Base-by-base conservation (phyloP, 2,888 invertebrate species). In the Busseola fusca region DNA sequence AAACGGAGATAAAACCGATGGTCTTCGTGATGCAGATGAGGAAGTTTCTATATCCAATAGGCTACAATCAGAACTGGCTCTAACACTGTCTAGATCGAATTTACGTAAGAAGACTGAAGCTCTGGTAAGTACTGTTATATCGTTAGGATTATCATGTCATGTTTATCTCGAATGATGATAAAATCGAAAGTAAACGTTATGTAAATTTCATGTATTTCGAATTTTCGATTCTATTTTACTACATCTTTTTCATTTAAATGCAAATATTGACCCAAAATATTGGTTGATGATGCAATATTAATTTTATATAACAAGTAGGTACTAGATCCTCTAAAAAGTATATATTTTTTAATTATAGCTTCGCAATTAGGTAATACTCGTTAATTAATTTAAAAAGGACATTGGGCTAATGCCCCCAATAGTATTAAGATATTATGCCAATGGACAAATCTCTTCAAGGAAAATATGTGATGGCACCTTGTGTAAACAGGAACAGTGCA, bases 61-160 rank as follows among this genome's bases (percentile, higher is more conserved):
- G 86, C 93, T 98, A 72, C 97, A 97, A 86, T 97, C 97, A 72
- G 98, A 98, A 93, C 93, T 98, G 82, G 97, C 96, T 69, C 96
- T 97, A 74, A 98, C 98, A 10, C 93, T 98, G 76, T 97, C 97
- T 85, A 96, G 98, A 89, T 97, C 98, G 69, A 97, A 98, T 95
- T 95, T 98, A 87, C 96, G 96, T 87, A 97, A 97, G 93, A 96
- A 97, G 93, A 97, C 97, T 91, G 97, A 97, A 91, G 95, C 96
- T 83, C 92, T 96, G 95, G 96, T 96, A 90, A 95, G 96, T 93
- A 72, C 42, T 59, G 40, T 34, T 74, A 78, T 59, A 57, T 64
- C 45, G 69, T 76, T 42, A 54, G 60, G 45, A 67, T 66, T 69
- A 81, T 70, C 58, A 64, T 52, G 63, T 63, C 60, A 64, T 59